Evolutionary conservation across 2,797 vertebrate genomes (phyloP).

Genomic region (Acanthopagrus latus): DNA sequence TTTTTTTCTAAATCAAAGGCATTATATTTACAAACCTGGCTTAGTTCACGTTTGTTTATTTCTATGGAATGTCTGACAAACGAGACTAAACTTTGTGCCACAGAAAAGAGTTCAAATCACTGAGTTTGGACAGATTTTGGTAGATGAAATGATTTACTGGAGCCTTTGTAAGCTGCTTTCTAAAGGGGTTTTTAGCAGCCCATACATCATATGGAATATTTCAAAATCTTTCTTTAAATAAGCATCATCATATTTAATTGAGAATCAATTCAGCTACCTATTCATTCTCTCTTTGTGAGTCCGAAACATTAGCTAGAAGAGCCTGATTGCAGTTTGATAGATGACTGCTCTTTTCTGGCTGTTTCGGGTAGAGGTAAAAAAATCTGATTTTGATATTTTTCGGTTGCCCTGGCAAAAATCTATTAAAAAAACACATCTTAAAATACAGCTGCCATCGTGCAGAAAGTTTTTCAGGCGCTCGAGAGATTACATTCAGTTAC

Average conservation of each 20-base stretch:
- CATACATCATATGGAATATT: conserved; percentile 29
- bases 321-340: neutral
- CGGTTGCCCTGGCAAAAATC: neutral
- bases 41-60: conserved; percentile 18
- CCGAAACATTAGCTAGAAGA: neutral
- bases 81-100: conserved; percentile 17
- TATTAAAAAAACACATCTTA: neutral
- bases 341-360: neutral
- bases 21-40: conserved; percentile 16
- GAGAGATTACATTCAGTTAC: conserved; percentile 2
- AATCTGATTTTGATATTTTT: neutral
- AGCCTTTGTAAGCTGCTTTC: conserved; percentile 33
- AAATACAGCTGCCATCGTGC: neutral
- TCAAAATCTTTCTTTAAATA: conserved; percentile 21
- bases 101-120: conserved; percentile 6
- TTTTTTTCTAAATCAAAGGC: conserved; percentile 21
- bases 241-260: conserved; percentile 1
- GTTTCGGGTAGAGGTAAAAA: neutral
- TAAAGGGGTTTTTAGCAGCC: conserved; percentile 14
- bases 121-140: conserved; percentile 7
- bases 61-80: conserved; percentile 42
- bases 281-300: conserved; percentile 5
- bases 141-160: conserved; percentile 31
- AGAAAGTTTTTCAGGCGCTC: neutral
- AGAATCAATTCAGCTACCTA: conserved; percentile 2